These are phyloP conservation scores for Bovichtus variegatus DNA, from an alignment of 2,797 vertebrate species.

Conservation along the genomic window DNA sequence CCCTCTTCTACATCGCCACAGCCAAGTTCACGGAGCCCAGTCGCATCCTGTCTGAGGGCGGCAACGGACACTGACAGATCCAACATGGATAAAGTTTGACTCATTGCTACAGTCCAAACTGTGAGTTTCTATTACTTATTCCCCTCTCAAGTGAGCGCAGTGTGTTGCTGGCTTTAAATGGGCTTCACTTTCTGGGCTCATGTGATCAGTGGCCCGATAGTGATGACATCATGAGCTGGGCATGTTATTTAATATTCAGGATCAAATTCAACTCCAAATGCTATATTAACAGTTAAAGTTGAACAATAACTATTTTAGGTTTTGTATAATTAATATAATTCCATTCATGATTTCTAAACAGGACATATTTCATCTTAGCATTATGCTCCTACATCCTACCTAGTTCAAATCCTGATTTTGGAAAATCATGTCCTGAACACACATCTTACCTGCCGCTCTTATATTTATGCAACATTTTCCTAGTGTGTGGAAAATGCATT, in stretches of 20 bases:
- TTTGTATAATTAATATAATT: neutral
- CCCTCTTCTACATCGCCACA: constrained; percentile 95
- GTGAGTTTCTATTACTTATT: too few species aligned
- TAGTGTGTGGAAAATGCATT: neutral
- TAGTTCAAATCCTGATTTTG: neutral
- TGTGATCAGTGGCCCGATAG: too few species aligned
- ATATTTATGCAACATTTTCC: neutral
- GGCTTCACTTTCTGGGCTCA: too few species aligned
- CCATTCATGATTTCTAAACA: too few species aligned
- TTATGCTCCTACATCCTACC: too few species aligned
- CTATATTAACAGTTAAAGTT: neutral
- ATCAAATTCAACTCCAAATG: accelerated
- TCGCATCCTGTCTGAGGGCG: constrained; percentile 93
- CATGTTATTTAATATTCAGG: too few species aligned
- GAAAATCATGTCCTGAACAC: neutral
- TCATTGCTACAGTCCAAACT: too few species aligned
- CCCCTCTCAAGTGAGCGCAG: too few species aligned
- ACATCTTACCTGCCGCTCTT: neutral
- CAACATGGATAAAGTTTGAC: neutral
- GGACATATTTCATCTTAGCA: too few species aligned
- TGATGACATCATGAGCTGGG: neutral
- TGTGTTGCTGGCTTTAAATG: too few species aligned
- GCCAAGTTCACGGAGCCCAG: constrained; percentile 96
- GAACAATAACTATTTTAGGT: neutral
- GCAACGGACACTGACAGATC: constrained; percentile 88